Evolutionary conservation across 1,140 invertebrate species (phyloP), one percentile per base, ranked within the genome.

Genomic region (Dermatophagoides farinae): DNA sequence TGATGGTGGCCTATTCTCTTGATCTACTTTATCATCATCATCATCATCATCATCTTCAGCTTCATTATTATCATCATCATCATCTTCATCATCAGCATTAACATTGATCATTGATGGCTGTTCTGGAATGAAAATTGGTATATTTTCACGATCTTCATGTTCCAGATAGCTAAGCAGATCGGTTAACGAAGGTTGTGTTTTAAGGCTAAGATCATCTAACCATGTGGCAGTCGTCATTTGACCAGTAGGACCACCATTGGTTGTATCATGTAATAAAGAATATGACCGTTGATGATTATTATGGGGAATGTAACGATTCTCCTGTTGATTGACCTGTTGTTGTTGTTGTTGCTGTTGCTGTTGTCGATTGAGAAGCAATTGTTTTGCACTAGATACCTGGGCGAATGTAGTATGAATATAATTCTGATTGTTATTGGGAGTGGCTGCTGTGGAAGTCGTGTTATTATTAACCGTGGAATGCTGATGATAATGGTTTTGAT

Each of bases 101-200:
- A n/a, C 6, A 53, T 25, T 38, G 51, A n/a, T 22, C 23, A 38
- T 2, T 14, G 10, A n/a, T 12, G 23, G 12, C 5, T 12, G 14
- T 12, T 55, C 23, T 23, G 1, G 10, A 40, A 44, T 55, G 25
- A 44, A 55, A 20, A 55, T n/a, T 2, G 53, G 38, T n/a, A 55
- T 55, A 23, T 55, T 55, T 23, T 55, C 53, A 25, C 53, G 53
- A 40, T 55, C 31, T 23, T 55, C 53, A 55, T 55, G 14, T 12
- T 55, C 31, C 14, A 25, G 25, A 22, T 55, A 55, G 25, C 14
- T 55, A 23, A 44, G 25, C 14, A 23, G 5, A 41, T 52, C 18
- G 9, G 23, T 25, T 16, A 52, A 52, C 1, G 18, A 11, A 31
- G 23, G 2, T 55, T 11, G 25, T 41, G 53, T 23, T 23, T 14